Evolutionary conservation across 1,140 invertebrate species (phyloP).

Genomic region (Drosophila elegans): DNA sequence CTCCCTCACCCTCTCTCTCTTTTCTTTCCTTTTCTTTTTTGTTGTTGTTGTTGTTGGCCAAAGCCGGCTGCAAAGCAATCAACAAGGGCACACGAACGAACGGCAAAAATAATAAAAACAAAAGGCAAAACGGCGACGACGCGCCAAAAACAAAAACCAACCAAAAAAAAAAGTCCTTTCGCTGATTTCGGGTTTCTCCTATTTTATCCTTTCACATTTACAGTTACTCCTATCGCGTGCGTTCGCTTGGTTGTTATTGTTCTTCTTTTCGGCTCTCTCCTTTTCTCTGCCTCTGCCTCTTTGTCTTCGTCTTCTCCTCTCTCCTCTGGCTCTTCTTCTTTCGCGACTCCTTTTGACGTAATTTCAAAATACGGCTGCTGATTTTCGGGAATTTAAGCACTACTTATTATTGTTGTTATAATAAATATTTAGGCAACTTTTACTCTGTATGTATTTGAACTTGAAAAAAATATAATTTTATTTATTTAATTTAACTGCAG

Average conservation of each 20-base stretch:
- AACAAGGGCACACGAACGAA: conserved; percentile 16
- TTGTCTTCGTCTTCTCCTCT: background rate
- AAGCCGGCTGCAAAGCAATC: conserved; percentile 51
- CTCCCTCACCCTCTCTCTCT: conserved; percentile 16
- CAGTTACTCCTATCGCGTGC: conserved; percentile 43
- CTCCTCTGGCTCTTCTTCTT: conserved; percentile 1
- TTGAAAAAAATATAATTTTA: conserved; percentile 20
- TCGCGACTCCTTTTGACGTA: conserved; percentile 69
- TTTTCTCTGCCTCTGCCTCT: no score
- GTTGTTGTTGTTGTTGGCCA: background rate
- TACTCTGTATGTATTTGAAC: background rate
- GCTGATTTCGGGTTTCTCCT: conserved; percentile 19
- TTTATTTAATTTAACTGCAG: conserved; percentile 19
- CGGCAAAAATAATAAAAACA: conserved; percentile 21
- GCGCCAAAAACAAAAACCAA: conserved; percentile 50
- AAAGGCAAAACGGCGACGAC: conserved; percentile 26
- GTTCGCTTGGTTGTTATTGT: conserved; percentile 36
- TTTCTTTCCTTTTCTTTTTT: background rate
- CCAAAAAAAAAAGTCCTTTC: conserved; percentile 22
- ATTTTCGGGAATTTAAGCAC: conserved; percentile 8
- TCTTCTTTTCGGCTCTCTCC: conserved; percentile 16
- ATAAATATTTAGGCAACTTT: background rate
- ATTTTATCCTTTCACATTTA: conserved; percentile 33
- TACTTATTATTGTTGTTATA: background rate
- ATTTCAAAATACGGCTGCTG: conserved; percentile 55